These are phyloP conservation scores for Cylindroiulus punctatus DNA, from an alignment of 2,888 invertebrate species.

Conservation along the genomic window DNA sequence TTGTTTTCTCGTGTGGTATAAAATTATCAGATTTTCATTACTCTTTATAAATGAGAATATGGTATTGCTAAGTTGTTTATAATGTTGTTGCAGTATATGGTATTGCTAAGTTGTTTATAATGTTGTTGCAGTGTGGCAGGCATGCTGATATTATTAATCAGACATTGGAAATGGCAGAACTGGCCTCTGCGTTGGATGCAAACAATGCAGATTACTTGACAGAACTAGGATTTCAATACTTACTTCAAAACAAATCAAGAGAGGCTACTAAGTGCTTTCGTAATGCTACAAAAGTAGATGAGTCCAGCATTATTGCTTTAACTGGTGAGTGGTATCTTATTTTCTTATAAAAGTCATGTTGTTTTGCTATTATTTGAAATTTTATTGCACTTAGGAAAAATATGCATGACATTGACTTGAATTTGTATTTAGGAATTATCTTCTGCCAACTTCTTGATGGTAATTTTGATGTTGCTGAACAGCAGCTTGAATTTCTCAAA, in stretches of 20 bases:
- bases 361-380: not conserved
- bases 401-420: not conserved
- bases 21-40: slow-evolving; percentile 59
- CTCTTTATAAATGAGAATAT: not conserved
- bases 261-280: slow-evolving; percentile 84
- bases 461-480: slow-evolving; percentile 79
- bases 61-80: slow-evolving; percentile 20
- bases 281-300: slow-evolving; percentile 84
- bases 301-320: slow-evolving; percentile 81
- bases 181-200: slow-evolving; percentile 77
- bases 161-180: slow-evolving; percentile 81
- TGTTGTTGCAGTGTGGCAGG: slow-evolving; percentile 66
- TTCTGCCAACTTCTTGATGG: slow-evolving; percentile 80
- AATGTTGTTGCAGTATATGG: not conserved
- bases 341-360: not conserved
- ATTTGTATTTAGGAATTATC: slow-evolving; percentile 75
- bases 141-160: slow-evolving; percentile 75
- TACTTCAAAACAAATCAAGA: slow-evolving; percentile 77
- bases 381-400: too few relatives aligned
- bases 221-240: slow-evolving; percentile 83
- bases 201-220: slow-evolving; percentile 78
- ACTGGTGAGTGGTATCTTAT: slow-evolving; percentile 62
- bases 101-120: slow-evolving; percentile 17
- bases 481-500: slow-evolving; percentile 86
- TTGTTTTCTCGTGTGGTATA: slow-evolving; percentile 75